Evolutionary conservation across 2,113 vertebrate genomes (phyloP).

Genomic region (Halichoerus grypus): DNA sequence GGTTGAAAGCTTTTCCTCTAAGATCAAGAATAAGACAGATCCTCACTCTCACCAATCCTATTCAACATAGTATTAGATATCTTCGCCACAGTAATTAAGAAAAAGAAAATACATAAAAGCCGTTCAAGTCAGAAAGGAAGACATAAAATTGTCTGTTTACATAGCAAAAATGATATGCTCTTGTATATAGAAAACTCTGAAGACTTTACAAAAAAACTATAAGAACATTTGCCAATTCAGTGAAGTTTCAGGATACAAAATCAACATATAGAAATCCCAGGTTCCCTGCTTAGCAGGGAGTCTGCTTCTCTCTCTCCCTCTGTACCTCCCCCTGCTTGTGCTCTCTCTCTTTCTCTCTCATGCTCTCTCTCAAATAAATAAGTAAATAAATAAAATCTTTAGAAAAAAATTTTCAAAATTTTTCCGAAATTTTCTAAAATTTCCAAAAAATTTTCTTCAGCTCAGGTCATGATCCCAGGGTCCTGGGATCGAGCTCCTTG

Average conservation of each 20-base stretch:
- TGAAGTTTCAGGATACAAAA: neutral
- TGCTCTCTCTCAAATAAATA: no score
- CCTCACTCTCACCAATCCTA: neutral
- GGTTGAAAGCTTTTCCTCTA: neutral
- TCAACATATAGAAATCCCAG: neutral
- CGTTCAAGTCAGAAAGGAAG: neutral
- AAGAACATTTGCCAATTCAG: neutral
- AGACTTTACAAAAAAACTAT: neutral
- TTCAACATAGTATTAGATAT: neutral
- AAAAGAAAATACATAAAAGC: neutral
- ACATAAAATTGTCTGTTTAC: neutral
- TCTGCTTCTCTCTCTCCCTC: no score
- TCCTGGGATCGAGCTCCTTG: no score
- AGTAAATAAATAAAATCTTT: no score
- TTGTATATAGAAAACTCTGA: neutral
- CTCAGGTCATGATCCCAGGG: no score
- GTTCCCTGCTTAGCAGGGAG: no score
- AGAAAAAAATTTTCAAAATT: no score
- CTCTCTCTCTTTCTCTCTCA: no score
- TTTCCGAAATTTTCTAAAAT: no score
- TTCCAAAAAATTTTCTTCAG: no score
- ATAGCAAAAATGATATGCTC: neutral
- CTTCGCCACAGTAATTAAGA: neutral
- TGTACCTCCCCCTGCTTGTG: no score
- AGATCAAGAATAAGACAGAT: neutral